These are phyloP conservation scores for Poeciliopsis occidentalis DNA, from an alignment of 2,113 vertebrate genomes.

Conservation along the genomic window DNA sequence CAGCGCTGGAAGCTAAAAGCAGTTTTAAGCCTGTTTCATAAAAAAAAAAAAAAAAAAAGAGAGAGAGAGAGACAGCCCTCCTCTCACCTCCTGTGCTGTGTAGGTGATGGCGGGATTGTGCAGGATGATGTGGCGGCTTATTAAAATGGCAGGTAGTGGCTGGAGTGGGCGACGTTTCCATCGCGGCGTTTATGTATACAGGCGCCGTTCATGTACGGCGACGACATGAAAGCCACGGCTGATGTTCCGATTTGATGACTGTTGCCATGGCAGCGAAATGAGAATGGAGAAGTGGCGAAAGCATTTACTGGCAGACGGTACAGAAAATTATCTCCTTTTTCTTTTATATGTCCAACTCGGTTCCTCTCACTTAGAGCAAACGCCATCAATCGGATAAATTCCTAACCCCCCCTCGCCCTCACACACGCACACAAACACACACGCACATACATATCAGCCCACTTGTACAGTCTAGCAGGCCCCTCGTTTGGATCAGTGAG, in stretches of 20 bases:
- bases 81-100: constrained; percentile 39
- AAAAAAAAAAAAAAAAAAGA: constrained; percentile 9
- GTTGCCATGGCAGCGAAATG: constrained; percentile 74
- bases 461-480: constrained; percentile 55
- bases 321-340: constrained; percentile 37
- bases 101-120: constrained; percentile 39
- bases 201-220: constrained; percentile 52
- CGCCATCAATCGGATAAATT: constrained; percentile 14
- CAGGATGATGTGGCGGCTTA: constrained; percentile 30
- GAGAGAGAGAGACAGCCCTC: background rate
- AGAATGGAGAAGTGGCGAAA: constrained; percentile 51
- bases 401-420: background rate
- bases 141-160: constrained; percentile 50
- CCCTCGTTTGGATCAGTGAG: constrained; percentile 64
- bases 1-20: constrained; percentile 61
- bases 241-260: constrained; percentile 79
- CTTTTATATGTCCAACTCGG: background rate
- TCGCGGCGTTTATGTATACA: constrained; percentile 65
- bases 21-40: constrained; percentile 57
- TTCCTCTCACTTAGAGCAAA: constrained; percentile 4
- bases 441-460: constrained; percentile 24
- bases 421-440: no score
- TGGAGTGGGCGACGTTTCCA: constrained; percentile 54
- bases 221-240: constrained; percentile 65
- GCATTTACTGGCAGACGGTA: constrained; percentile 39